phyloP scores from a whole-genome alignment of 2,797 vertebrate species.

The Falco peregrinus region DNA sequence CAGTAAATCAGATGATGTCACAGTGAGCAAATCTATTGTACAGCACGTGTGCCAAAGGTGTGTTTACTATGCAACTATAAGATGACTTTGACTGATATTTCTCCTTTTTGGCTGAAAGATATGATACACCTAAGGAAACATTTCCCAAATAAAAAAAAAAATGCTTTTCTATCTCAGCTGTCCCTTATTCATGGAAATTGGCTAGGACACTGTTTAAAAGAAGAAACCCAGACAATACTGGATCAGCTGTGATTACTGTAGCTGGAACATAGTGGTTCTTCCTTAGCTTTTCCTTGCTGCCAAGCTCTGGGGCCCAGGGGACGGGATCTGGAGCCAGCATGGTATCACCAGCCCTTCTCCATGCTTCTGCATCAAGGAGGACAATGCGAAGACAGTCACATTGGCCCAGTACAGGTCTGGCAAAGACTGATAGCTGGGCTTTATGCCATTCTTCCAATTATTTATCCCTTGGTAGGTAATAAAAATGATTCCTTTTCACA shows the following conservation, averaged over 20 bases:
- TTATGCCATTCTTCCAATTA: background rate
- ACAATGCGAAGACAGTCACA: background rate
- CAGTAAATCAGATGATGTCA: background rate
- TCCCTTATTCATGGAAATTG: background rate
- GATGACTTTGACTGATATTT: background rate
- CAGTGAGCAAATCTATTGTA: background rate
- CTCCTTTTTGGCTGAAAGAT: background rate
- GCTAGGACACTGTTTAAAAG: background rate
- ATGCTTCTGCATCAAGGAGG: background rate
- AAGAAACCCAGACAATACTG: background rate
- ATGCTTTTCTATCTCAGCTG: background rate
- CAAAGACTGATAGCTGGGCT: background rate
- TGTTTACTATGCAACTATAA: background rate
- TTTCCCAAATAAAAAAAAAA: background rate
- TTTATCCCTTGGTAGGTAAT: background rate
- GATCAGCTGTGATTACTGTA: background rate
- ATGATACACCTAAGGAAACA: background rate
- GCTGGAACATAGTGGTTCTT: background rate
- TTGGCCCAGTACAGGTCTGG: background rate
- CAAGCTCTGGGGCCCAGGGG: background rate
- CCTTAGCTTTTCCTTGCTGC: background rate
- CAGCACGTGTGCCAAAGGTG: rapidly evolving
- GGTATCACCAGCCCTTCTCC: background rate
- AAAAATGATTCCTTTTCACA: background rate
- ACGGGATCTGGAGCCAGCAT: background rate